phyloP scores from a whole-genome alignment of 2,888 invertebrate species.

The Capitulum mitella region DNA sequence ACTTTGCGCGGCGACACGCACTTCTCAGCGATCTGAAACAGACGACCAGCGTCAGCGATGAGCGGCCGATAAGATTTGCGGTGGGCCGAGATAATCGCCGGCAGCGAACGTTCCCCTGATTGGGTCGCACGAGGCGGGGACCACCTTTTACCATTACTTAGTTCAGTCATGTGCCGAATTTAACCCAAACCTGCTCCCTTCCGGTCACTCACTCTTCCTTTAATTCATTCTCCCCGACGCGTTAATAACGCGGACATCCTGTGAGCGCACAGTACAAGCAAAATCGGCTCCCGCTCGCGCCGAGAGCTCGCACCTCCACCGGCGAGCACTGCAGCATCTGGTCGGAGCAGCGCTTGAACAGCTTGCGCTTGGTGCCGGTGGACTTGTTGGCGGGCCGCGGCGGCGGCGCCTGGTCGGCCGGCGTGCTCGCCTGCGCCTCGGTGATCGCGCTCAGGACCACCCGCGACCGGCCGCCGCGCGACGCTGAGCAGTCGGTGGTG shows the following conservation, averaged over 20 bases:
- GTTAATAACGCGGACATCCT: too few relatives aligned
- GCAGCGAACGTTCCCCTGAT: too few relatives aligned
- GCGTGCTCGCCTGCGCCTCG: background rate
- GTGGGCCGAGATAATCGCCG: too few relatives aligned
- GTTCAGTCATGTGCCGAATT: too few relatives aligned
- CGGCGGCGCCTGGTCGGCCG: background rate
- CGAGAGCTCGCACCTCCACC: background rate
- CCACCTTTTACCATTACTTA: too few relatives aligned
- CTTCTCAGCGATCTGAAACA: background rate
- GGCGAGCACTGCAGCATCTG: slow-evolving; percentile 4
- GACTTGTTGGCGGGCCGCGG: background rate
- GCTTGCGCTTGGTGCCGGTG: slow-evolving; percentile 3
- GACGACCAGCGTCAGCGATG: background rate
- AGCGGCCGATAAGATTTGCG: too few relatives aligned
- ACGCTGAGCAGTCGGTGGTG: background rate
- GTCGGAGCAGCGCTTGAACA: slow-evolving; percentile 9
- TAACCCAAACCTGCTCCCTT: too few relatives aligned
- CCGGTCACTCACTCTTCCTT: too few relatives aligned
- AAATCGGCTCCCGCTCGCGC: background rate
- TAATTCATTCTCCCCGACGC: too few relatives aligned
- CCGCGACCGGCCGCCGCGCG: background rate
- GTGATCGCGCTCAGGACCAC: background rate
- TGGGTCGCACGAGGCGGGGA: too few relatives aligned
- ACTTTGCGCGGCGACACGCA: background rate
- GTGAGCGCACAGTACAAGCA: too few relatives aligned